Conservation (phyloP, 2,797 vertebrate species). For the Astyanax mexicanus region DNA sequence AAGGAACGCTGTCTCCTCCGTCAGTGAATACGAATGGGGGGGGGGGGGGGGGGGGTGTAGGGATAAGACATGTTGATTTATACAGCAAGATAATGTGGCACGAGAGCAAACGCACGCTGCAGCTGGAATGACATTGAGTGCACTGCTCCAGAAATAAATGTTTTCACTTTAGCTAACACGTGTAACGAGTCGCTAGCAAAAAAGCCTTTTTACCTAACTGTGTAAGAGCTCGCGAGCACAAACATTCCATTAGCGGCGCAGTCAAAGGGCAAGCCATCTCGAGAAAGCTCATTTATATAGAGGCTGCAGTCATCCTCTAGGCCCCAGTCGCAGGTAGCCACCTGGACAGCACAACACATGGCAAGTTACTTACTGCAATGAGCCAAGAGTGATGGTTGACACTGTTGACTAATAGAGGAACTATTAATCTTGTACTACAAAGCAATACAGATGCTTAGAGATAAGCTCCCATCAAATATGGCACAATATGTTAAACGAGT, state of each 20-base stretch:
- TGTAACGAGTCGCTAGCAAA: slow-evolving; percentile 44
- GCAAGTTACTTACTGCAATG: slow-evolving; percentile 14
- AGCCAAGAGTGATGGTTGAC: slow-evolving; percentile 8
- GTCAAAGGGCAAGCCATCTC: slow-evolving; percentile 49
- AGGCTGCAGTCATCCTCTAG: slow-evolving; percentile 43
- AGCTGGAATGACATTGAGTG: slow-evolving; percentile 45
- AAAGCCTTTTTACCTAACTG: slow-evolving; percentile 40
- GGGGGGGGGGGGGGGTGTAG: slow-evolving; percentile 46
- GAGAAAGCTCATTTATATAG: slow-evolving; percentile 52
- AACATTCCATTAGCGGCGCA: slow-evolving; percentile 54
- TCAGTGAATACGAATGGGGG: background rate
- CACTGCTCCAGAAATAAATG: slow-evolving; percentile 50
- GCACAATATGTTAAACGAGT: no score
- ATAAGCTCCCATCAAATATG: no score
- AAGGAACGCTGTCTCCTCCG: slow-evolving; percentile 13
- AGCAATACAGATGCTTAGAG: slow-evolving; percentile 27
- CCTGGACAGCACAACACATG: slow-evolving; percentile 22
- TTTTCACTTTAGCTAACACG: slow-evolving; percentile 52
- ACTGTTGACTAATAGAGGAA: slow-evolving; percentile 14
- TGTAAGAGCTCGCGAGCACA: slow-evolving; percentile 40
- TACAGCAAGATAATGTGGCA: slow-evolving; percentile 57
- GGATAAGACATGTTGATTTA: slow-evolving; percentile 68
- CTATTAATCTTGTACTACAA: slow-evolving; percentile 13
- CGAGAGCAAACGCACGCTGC: slow-evolving; percentile 33
- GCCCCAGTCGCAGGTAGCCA: slow-evolving; percentile 21